Base-by-base conservation (phyloP, 2,888 invertebrate species). In the Notodonta dromedarius region DNA sequence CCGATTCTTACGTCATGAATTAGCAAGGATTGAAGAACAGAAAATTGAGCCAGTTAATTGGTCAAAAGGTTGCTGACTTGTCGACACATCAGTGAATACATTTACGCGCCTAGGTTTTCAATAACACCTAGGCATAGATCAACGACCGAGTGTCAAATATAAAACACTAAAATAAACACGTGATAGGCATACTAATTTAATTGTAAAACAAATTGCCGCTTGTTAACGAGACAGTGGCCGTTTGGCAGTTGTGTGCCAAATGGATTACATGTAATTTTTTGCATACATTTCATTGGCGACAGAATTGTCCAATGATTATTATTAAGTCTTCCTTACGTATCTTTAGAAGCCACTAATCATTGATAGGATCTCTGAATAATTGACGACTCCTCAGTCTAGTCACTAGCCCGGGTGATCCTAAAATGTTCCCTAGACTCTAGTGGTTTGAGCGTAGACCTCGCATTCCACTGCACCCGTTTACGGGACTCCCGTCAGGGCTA, bases 111-210 rank as follows among this genome's bases (percentile, higher is more conserved):
- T 50, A 50, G 50, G 8, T 50, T 50, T 9, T n/a, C 46, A 11
- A 65, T 61, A 65, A 56, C 61, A 60, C 59, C 76, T 70, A 74
- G 61, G 66, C 69, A 40, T 61, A 75, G 83, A 81, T 78, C 85
- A 83, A 83, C 74, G 79, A 81, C 82, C 82, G 73, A 67, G 69
- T 63, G 61, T 63, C 71, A 71, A 73, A 73, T 69, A 73, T 72
- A 66, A 70, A 72, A 77, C 75, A 72, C 73, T 70, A 70, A 59
- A 56, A n/a, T n/a, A n/a, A n/a, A 58, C 72, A 77, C 76, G 65
- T 77, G 72, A 60, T 58, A 56, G 55, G 62, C 69, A 69, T 67
- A 11, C 46, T 65, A 66, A 69, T 61, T 57, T 63, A 55, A 44
- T 68, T 68, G 60, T 69, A 60, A 60, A 68, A 66, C 24, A 67